A percentile compares a stretch with the other conserved stretches of the same genome.
phyloP scores from a whole-genome alignment of 1,140 invertebrate species.

The Trichonephila inaurata region DNA sequence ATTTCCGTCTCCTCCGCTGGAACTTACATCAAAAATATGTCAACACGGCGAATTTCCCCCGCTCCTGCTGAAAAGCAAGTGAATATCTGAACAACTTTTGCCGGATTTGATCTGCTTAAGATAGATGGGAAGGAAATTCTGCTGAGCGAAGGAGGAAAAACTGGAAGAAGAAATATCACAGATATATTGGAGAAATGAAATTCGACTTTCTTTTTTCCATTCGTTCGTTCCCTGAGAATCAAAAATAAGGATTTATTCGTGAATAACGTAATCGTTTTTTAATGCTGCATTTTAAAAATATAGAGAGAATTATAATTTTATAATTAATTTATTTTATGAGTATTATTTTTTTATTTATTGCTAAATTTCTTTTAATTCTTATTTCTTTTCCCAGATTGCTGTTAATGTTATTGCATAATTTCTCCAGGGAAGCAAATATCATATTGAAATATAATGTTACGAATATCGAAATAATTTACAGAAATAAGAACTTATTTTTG shows the following conservation, averaged over 20 bases:
- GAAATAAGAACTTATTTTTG: no score
- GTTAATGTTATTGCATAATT: no score
- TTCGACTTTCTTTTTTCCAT: background rate
- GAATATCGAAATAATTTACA: no score
- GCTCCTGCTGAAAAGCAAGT: background rate
- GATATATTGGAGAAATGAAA: constrained; percentile 14
- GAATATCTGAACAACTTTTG: constrained; percentile 54
- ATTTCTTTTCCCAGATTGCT: no score
- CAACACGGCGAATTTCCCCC: constrained; percentile 47
- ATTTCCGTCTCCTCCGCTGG: background rate
- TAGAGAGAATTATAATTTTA: no score
- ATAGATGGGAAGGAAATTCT: constrained; percentile 10
- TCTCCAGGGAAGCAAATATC: no score
- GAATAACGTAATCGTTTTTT: constrained; percentile 6
- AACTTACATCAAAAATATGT: constrained; percentile 38
- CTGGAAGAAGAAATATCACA: background rate
- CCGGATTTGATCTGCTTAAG: constrained; percentile 31
- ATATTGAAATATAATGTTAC: no score
- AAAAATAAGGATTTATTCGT: background rate
- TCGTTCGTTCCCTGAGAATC: background rate
- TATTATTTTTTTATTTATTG: no score
- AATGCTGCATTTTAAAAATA: background rate
- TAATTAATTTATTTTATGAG: no score
- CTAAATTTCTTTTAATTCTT: no score
- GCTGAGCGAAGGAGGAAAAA: constrained; percentile 25